Evolutionary conservation across 2,113 vertebrate species (phyloP).

Genomic region (Oreochromis aureus): DNA sequence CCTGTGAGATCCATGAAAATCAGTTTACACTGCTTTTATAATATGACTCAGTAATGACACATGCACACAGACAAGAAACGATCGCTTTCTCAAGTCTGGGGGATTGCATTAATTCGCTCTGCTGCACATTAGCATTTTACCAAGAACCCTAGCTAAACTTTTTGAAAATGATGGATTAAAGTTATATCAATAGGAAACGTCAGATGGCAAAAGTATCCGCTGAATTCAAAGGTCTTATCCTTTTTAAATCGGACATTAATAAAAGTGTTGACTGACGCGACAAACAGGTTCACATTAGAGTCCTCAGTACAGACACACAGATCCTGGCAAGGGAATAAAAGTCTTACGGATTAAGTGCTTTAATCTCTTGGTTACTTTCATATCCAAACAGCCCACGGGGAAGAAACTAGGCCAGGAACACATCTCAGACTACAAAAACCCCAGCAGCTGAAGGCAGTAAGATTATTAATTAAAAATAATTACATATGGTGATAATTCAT

Average conservation of each 20-base stretch:
- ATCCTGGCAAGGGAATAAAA: not conserved
- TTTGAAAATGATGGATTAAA: not conserved
- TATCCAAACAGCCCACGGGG: not conserved
- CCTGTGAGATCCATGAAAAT: not conserved
- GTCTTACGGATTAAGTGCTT: slow-evolving; percentile 16
- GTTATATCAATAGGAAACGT: not conserved
- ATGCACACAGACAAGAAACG: not conserved
- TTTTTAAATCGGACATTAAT: not conserved
- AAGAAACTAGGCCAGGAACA: slow-evolving; percentile 12
- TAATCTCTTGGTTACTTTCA: slow-evolving; percentile 37
- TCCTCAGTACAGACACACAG: not conserved
- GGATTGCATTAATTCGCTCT: not conserved
- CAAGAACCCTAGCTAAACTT: not conserved
- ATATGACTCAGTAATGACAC: not conserved
- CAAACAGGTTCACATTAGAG: not conserved
- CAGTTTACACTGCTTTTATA: not conserved
- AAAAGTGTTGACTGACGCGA: not conserved
- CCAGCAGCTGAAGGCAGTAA: not conserved
- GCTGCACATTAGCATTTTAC: not conserved
- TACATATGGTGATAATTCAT: not conserved
- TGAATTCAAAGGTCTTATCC: not conserved
- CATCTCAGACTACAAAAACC: not conserved
- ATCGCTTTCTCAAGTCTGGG: not conserved
- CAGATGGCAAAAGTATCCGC: not conserved
- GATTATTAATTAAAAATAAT: not conserved